Percentiles rank a stretch among this genome's conserved stretches.
These are phyloP conservation scores for Caenorhabditis tropicalis DNA, from an alignment of 1,140 invertebrate genomes.

Conservation along the genomic window DNA sequence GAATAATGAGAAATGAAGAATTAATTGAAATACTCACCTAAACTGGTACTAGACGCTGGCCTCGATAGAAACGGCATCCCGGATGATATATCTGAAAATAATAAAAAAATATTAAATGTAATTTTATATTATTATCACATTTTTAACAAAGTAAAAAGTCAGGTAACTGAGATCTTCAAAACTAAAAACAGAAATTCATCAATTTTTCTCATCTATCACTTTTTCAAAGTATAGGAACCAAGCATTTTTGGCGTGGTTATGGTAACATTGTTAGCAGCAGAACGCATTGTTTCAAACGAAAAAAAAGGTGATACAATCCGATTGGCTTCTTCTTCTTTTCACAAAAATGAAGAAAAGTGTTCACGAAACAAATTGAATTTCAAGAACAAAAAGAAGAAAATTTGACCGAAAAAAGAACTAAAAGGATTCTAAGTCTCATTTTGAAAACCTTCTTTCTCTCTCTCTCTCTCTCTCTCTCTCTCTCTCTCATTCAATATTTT, in stretches of 20 bases:
- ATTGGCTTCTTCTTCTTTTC: no score
- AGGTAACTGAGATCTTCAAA: no score
- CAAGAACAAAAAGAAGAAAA: not conserved
- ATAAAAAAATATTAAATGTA: not conserved
- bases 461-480: no score
- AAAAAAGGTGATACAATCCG: no score
- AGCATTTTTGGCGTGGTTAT: no score
- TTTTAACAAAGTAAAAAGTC: not conserved
- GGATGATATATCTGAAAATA: conserved; percentile 25
- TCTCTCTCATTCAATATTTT: no score
- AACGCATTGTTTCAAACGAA: no score
- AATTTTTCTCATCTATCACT: no score
- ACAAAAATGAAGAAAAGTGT: no score
- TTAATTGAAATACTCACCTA: conserved; percentile 1
- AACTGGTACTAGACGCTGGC: conserved; percentile 6
- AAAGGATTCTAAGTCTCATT: not conserved
- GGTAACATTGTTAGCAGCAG: no score
- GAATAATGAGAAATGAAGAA: not conserved
- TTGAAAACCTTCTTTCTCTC: not conserved
- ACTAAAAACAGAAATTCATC: no score
- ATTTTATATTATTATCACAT: not conserved
- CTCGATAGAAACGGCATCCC: conserved; percentile 21
- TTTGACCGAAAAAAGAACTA: not conserved
- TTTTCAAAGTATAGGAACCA: no score
- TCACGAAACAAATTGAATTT: not conserved